Percentiles rank a stretch among this genome's conserved stretches.
Evolutionary conservation across 1,140 invertebrate species (phyloP).

Genomic region (Paraescarpia echinospica): DNA sequence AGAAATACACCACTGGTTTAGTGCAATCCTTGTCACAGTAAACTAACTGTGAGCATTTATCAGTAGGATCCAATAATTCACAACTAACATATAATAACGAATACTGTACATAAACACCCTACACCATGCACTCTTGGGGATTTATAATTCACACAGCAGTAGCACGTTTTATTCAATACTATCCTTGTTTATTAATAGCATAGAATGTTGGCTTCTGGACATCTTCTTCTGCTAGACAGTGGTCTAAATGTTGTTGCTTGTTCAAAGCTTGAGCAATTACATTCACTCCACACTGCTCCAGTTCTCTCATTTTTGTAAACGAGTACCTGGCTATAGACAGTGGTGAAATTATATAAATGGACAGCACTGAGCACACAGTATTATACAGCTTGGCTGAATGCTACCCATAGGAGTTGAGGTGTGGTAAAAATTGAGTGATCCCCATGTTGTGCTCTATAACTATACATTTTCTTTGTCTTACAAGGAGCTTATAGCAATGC

Average conservation of each 20-base stretch:
- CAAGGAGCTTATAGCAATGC: not conserved
- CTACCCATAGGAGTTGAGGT: not conserved
- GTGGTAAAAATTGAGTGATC: not conserved
- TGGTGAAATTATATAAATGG: not conserved
- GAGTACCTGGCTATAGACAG: not conserved
- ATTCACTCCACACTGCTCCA: not conserved
- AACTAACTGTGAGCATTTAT: not conserved
- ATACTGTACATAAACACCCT: no score
- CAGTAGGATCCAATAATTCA: not conserved
- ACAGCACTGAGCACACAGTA: not conserved
- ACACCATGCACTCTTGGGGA: no score
- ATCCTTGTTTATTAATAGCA: not conserved
- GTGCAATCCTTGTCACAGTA: not conserved
- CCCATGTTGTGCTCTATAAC: no score
- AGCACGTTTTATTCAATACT: not conserved
- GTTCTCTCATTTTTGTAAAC: not conserved
- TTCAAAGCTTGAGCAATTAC: not conserved
- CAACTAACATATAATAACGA: no score
- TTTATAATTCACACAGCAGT: not conserved
- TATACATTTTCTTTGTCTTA: no score
- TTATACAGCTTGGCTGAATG: not conserved
- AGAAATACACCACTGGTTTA: not conserved
- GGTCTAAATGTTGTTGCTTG: not conserved
- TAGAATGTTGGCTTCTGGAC: not conserved
- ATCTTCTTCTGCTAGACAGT: not conserved